Conservation (phyloP, 1,140 invertebrate genomes). For the Grapholita molesta region DNA sequence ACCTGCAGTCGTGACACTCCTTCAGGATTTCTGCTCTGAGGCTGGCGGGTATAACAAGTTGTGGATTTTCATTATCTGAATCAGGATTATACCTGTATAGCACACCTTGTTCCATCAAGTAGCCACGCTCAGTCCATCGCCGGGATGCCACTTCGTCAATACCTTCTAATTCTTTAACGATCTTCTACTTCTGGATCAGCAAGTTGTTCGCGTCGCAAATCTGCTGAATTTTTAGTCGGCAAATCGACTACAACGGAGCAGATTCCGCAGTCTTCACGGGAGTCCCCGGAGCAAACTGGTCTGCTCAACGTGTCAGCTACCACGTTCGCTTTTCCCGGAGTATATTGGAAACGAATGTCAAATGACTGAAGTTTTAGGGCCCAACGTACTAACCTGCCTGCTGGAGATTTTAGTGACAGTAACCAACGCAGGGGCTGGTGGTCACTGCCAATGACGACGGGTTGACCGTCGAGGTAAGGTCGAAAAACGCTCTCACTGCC, state of each 20-base stretch:
- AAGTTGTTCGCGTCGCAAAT: neutral
- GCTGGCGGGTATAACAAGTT: neutral
- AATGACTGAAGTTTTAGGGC: slow-evolving; percentile 60
- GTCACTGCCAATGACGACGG: slow-evolving; percentile 39
- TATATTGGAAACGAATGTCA: slow-evolving; percentile 40
- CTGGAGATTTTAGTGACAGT: slow-evolving; percentile 54
- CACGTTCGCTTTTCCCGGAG: slow-evolving; percentile 33
- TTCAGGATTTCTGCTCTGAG: neutral
- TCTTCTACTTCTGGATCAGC: neutral
- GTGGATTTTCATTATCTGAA: neutral
- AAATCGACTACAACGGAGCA: neutral
- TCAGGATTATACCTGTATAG: neutral
- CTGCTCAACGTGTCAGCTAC: slow-evolving; percentile 35
- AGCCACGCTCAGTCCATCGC: neutral
- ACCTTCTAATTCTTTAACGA: neutral
- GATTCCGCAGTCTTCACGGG: slow-evolving; percentile 4
- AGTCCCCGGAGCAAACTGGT: slow-evolving; percentile 19
- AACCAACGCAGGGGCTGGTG: slow-evolving; percentile 75
- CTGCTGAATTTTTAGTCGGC: neutral
- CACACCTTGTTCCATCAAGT: neutral
- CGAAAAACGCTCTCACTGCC: slow-evolving; percentile 63
- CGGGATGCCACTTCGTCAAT: neutral
- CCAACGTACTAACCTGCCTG: slow-evolving; percentile 66
- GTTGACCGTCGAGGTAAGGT: slow-evolving; percentile 48
- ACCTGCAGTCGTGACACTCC: neutral